Base-by-base conservation (phyloP, 2,113 vertebrate genomes). In the Chaetorhynchus papuensis region DNA sequence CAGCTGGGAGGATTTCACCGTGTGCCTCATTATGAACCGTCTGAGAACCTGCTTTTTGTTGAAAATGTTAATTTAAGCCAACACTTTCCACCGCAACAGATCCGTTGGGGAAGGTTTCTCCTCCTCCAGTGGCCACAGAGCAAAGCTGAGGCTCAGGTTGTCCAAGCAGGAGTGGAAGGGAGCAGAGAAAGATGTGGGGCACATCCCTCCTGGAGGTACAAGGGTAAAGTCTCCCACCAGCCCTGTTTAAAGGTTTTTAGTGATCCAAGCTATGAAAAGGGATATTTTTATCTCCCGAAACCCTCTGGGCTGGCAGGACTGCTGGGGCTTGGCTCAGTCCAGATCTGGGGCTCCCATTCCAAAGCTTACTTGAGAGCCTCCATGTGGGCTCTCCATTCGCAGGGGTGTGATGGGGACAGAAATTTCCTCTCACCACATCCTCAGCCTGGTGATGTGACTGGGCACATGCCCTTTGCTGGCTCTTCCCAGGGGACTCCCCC, bases 1-100 rank as follows among this genome's bases (percentile, higher is more conserved):
- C 90, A 60, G 93, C 91, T 63, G 90, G 84, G 69, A 96, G 96
- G 91, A 56, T 90, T 71, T 72, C 85, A 42, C 91, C 23, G 0
- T 37, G 72, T 10, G 14, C 79, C 70, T 96, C 86, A 7, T 82
- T 45, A 60, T 30, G 66, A 96, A 56, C 92, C 4, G 49, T 76
- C 95, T 87, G 92, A 91, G 90, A 89, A 68, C 64, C 80, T 6
- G 47, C 60, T 68, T 79, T 71, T 65, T 74, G 45, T 61, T 26
- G 72, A 41, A 87, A 91, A 84, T 15, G 52, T 57, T 49, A n/a
- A 78, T 70, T 91, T 74, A 45, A 89, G 35, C 49, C 81, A 50
- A 14, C 26, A 5, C n/a, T 60, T 61, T n/a, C 19, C 42, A 23
- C 68, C 1, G 0, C 30, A 56, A 13, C 26, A 4, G n/a, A 45